Percentiles rank a stretch among this genome's conserved stretches.
Conservation (phyloP, 2,113 vertebrate species). For the Gobius niger region DNA sequence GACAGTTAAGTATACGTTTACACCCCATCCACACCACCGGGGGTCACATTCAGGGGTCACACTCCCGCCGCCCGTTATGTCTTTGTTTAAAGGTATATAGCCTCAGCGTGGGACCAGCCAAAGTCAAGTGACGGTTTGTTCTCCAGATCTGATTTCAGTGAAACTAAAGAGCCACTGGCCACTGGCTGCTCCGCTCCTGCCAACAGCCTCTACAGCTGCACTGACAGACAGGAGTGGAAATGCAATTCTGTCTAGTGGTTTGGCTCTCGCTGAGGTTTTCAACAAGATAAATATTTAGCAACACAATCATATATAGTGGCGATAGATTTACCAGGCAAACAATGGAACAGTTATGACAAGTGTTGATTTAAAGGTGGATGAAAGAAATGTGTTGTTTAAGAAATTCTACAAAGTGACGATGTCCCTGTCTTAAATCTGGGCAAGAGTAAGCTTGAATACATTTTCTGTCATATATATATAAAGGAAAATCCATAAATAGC, state of each 20-base stretch:
- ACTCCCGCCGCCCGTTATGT: constrained; percentile 23
- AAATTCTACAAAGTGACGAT: not conserved
- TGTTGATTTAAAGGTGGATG: not conserved
- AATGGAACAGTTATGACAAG: not conserved
- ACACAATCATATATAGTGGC: not conserved
- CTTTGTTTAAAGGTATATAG: constrained; percentile 20
- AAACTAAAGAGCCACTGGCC: constrained; percentile 31
- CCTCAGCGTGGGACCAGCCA: constrained; percentile 31
- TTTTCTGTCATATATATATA: too few relatives aligned
- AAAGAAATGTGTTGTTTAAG: not conserved
- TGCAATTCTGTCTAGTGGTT: not conserved
- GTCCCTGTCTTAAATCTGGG: not conserved
- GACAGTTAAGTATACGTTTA: constrained; percentile 18
- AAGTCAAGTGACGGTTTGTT: constrained; percentile 54
- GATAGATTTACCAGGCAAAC: not conserved
- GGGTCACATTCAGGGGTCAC: constrained; percentile 22
- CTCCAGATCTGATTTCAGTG: constrained; percentile 23
- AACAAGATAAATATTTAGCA: constrained; percentile 1
- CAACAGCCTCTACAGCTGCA: constrained; percentile 10
- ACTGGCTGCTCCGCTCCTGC: not conserved
- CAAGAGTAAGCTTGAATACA: too few relatives aligned
- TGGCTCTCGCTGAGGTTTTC: not conserved
- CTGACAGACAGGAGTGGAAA: not conserved
- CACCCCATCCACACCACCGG: constrained; percentile 11
- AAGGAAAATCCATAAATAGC: too few relatives aligned